These are phyloP conservation scores for Sebastiscus tertius DNA, from an alignment of 2,797 vertebrate genomes.

Conservation along the genomic window DNA sequence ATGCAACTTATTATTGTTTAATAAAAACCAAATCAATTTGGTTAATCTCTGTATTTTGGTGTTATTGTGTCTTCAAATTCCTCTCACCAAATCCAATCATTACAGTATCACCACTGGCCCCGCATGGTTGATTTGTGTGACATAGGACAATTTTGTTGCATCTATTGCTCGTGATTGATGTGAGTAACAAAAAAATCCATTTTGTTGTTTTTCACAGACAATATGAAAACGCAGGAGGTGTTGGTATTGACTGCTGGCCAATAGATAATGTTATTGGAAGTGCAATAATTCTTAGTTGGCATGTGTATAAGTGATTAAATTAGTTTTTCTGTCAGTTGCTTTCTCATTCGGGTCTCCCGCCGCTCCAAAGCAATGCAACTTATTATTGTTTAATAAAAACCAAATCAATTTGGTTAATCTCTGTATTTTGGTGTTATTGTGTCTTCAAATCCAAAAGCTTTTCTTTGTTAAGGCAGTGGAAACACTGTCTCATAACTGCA, in stretches of 20 bases:
- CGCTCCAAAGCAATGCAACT: slow-evolving; percentile 12
- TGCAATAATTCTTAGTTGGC: slow-evolving; percentile 26
- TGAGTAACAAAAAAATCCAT: slow-evolving; percentile 27
- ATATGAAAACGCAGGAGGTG: slow-evolving; percentile 21
- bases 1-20: slow-evolving; percentile 40
- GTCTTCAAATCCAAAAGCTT: slow-evolving; percentile 7
- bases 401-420: slow-evolving; percentile 30
- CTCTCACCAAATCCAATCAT: slow-evolving; percentile 36
- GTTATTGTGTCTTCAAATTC: slow-evolving; percentile 21
- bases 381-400: slow-evolving; percentile 45
- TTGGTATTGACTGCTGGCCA: not conserved
- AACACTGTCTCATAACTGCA: not conserved
- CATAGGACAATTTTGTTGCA: slow-evolving; percentile 16
- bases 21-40: slow-evolving; percentile 35
- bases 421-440: slow-evolving; percentile 16
- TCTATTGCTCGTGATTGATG: slow-evolving; percentile 32
- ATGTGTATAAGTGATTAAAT: slow-evolving; percentile 24
- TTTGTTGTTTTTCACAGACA: slow-evolving; percentile 20
- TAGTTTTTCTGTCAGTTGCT: slow-evolving; percentile 41
- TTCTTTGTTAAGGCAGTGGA: not conserved
- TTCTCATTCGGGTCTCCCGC: slow-evolving; percentile 28
- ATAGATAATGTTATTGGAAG: slow-evolving; percentile 35
- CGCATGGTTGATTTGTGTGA: slow-evolving; percentile 17
- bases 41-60: slow-evolving; percentile 17
- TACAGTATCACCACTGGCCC: slow-evolving; percentile 16